Percentiles rank a stretch among this genome's conserved stretches.
Conservation (phyloP, 1,140 invertebrate species). For the Phocides pigmalion region DNA sequence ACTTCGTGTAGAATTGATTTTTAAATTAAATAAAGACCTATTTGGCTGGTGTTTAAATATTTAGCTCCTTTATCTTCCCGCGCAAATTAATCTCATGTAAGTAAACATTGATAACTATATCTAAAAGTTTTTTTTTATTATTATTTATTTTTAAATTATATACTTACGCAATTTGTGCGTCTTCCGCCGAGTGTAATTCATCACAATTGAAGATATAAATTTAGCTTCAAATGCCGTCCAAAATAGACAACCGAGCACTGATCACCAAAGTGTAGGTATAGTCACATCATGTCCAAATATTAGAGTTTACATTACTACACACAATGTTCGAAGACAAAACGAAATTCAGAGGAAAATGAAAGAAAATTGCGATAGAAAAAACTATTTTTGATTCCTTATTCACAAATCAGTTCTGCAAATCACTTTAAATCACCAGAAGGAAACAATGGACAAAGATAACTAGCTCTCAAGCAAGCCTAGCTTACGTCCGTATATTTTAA, state of each 20-base stretch:
- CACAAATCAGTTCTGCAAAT: neutral
- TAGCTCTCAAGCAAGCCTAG: conserved; percentile 44
- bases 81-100: too few species aligned
- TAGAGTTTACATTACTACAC: conserved; percentile 34
- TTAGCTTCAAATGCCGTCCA: conserved; percentile 62
- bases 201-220: conserved; percentile 58
- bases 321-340: conserved; percentile 37
- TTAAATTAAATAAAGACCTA: too few species aligned
- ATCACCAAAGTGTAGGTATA: conserved; percentile 45
- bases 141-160: conserved; percentile 1
- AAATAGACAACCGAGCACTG: conserved; percentile 69
- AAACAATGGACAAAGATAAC: conserved; percentile 53
- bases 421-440: conserved; percentile 43
- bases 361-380: conserved; percentile 41
- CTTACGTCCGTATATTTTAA: conserved; percentile 54
- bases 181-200: conserved; percentile 55
- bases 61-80: too few species aligned
- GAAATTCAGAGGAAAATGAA: conserved; percentile 53
- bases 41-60: too few species aligned
- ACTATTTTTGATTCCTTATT: conserved; percentile 14
- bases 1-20: too few species aligned
- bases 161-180: conserved; percentile 74
- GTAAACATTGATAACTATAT: too few species aligned
- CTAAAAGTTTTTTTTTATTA: too few species aligned
- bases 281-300: conserved; percentile 55